Percentiles rank a stretch among this genome's conserved stretches.
phyloP scores from a whole-genome alignment of 2,888 invertebrate genomes.

The Nudaria mundana region DNA sequence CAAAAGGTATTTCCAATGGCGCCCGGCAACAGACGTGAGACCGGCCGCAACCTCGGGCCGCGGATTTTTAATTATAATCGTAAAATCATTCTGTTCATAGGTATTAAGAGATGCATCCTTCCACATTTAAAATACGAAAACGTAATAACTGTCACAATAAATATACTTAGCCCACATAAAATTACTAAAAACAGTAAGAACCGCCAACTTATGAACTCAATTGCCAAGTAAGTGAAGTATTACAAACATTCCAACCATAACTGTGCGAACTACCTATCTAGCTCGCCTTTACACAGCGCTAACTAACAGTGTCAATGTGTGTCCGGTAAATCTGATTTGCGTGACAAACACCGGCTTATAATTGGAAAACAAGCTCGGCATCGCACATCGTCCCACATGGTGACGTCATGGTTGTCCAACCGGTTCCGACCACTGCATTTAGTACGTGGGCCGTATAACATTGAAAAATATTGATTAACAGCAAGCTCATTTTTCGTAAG shows the following conservation, averaged over 20 bases:
- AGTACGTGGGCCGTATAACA: no score
- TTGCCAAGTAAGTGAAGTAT: slow-evolving; percentile 14
- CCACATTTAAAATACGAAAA: no score
- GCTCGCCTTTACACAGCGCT: slow-evolving; percentile 13
- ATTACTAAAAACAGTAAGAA: slow-evolving; percentile 2
- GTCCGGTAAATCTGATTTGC: slow-evolving; percentile 11
- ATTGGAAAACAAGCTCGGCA: slow-evolving; percentile 28
- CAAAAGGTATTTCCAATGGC: no score
- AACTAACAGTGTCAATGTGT: neutral
- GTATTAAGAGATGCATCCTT: no score
- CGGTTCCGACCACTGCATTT: slow-evolving; percentile 40
- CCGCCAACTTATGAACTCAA: slow-evolving; percentile 2
- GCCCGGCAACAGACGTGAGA: no score
- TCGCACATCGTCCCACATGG: slow-evolving; percentile 32
- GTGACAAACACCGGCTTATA: slow-evolving; percentile 14
- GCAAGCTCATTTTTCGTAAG: no score
- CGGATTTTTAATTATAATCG: no score
- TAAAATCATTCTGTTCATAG: no score
- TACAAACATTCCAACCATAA: slow-evolving; percentile 14
- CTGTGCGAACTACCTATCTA: slow-evolving; percentile 5
- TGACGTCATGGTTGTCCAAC: slow-evolving; percentile 48
- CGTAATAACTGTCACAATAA: no score
- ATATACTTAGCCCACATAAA: slow-evolving; percentile 14
- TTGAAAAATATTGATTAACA: no score
- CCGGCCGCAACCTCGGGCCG: no score